Evolutionary conservation across 1,140 invertebrate genomes (phyloP).

Genomic region (Dreissena rostriformis): DNA sequence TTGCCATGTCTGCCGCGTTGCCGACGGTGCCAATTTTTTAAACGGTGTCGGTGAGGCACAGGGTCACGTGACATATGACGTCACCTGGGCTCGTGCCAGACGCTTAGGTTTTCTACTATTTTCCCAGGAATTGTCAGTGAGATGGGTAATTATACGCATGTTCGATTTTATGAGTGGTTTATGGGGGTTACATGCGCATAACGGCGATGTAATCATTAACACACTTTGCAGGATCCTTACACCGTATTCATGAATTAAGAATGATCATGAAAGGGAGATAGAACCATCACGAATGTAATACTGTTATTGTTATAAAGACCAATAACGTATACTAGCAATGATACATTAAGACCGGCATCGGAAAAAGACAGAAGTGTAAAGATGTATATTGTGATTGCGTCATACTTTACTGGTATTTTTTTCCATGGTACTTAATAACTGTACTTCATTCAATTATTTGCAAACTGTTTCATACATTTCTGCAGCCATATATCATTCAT

Average conservation of each 20-base stretch:
- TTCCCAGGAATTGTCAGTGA: conserved; percentile 52
- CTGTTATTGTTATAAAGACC: no score
- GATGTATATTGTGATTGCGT: no score
- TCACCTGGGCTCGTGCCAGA: conserved; percentile 53
- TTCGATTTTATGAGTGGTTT: conserved; percentile 49
- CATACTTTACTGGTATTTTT: no score
- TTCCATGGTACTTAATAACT: no score
- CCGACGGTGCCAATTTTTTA: conserved; percentile 20
- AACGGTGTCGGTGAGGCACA: not conserved
- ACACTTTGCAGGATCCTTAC: conserved; percentile 21
- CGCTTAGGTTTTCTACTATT: conserved; percentile 55
- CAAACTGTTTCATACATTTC: no score
- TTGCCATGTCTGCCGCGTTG: conserved; percentile 12
- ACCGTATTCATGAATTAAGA: conserved; percentile 32
- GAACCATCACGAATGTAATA: no score
- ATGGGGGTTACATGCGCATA: conserved; percentile 46
- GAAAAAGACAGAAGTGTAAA: no score
- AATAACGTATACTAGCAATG: no score
- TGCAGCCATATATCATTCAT: no score
- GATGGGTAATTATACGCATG: conserved; percentile 54
- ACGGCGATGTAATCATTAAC: conserved; percentile 51
- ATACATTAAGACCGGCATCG: no score
- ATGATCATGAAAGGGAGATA: not conserved
- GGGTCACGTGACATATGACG: conserved; percentile 51
- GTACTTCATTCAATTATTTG: no score